Evolutionary conservation across 2,797 vertebrate genomes (phyloP).

Genomic region (Adelosebastes latens): DNA sequence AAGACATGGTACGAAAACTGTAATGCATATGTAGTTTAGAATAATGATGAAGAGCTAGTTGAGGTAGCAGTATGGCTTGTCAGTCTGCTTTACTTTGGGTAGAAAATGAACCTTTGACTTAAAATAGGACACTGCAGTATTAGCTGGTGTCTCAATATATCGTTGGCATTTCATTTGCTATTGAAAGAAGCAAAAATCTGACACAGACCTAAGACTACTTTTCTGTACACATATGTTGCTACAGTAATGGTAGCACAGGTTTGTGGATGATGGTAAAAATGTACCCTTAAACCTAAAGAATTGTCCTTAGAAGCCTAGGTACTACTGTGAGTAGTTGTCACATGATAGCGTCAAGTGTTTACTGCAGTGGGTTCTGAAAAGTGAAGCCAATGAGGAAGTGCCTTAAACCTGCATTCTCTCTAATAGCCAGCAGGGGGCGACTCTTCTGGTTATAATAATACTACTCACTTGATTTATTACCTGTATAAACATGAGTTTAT

Average conservation of each 20-base stretch:
- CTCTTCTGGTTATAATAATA: too few species aligned
- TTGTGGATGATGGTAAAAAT: background rate
- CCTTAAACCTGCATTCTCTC: too few species aligned
- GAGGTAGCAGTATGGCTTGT: background rate
- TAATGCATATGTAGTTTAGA: background rate
- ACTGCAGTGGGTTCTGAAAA: background rate
- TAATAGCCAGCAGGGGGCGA: too few species aligned
- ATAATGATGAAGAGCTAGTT: slow-evolving; percentile 8
- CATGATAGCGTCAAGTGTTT: background rate
- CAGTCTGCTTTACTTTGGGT: background rate
- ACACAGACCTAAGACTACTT: background rate
- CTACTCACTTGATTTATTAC: background rate
- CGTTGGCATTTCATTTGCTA: background rate
- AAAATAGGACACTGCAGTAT: background rate
- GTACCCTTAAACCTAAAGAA: background rate
- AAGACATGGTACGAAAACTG: slow-evolving; percentile 12
- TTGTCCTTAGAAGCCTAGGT: background rate
- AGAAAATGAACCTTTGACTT: background rate
- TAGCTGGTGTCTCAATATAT: background rate
- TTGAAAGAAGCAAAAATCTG: background rate
- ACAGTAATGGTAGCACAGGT: background rate
- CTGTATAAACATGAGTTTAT: too few species aligned
- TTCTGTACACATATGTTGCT: background rate
- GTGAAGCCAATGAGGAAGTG: too few species aligned
- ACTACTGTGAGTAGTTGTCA: background rate